Evolutionary conservation across 2,888 invertebrate genomes (phyloP), one percentile per base, ranked within the genome.

Genomic region (Scrobipalpa atriplicella): DNA sequence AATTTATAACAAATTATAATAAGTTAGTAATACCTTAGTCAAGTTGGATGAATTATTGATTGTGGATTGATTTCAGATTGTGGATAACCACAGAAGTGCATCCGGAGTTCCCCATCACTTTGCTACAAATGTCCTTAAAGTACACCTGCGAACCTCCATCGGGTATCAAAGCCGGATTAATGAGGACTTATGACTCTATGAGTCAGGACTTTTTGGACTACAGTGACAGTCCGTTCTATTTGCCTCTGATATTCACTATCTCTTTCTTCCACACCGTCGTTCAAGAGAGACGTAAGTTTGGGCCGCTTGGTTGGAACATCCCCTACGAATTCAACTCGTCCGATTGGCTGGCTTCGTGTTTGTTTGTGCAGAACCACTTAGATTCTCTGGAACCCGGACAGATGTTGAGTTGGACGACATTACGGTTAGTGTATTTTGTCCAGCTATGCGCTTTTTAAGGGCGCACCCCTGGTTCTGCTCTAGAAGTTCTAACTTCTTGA

Each of bases 71-170:
- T 75, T 74, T 62, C 82, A 94, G 98, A 62, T 88, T 98, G 11
- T 98, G 97, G 97, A 96, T 98, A 60, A 98, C 98, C 0, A 97
- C 98, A 0, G 98, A 98, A 86, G 95, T 95, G 0, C 96, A 97
- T 79, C 86, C 89, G 0, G 87, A 86, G 61, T 98, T 98, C 81
- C 96, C 98, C 0, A 97, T 98, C 71, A 96, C 96, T 52, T 89
- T 98, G 64, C 87, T 98, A 29, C 98, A 98, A 90, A 94, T 96
- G 88, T 95, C 97, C 36, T 95, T 97, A 67, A 98, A 98, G 80
- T 98, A 96, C 78, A 98, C 98, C 0, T 97, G 97, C 80, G 97
- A 98, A 82, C 97, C 98, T 3, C 98, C 98, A 0, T 95, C 96
- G 79, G 98, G 95, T 62, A 94, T 98, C 52, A 95, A 96, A 82